phyloP scores from a whole-genome alignment of 2,888 invertebrate genomes.

The Melipona beecheii region DNA sequence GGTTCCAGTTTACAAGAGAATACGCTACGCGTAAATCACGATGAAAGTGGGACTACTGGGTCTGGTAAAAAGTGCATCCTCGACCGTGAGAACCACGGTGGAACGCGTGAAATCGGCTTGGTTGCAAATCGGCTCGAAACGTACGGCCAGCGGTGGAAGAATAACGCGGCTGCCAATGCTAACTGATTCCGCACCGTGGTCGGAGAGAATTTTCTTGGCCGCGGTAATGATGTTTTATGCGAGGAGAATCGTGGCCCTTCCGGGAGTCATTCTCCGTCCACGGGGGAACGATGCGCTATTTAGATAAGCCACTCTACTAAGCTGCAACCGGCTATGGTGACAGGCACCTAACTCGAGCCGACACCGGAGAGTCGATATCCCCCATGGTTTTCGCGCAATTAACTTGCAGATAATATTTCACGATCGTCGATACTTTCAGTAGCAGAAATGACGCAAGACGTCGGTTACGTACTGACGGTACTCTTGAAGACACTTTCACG shows the following conservation, averaged over 20 bases:
- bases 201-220: conserved; percentile 33
- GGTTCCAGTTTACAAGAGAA: too few relatives aligned
- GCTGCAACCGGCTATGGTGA: conserved; percentile 5
- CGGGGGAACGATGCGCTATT: conserved; percentile 33
- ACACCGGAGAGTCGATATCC: background rate
- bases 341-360: background rate
- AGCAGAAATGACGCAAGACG: background rate
- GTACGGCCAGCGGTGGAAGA: conserved; percentile 31
- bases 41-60: background rate
- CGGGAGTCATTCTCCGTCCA: conserved; percentile 30
- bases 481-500: too few relatives aligned
- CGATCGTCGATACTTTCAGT: background rate
- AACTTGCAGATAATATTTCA: background rate
- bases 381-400: background rate
- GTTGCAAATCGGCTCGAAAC: conserved; percentile 39
- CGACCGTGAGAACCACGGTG: conserved; percentile 62
- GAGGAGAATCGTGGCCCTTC: conserved; percentile 38
- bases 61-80: background rate
- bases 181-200: conserved; percentile 34
- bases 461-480: too few relatives aligned
- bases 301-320: conserved; percentile 26
- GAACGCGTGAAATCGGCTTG: conserved; percentile 14
- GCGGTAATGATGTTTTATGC: conserved; percentile 50
- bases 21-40: background rate
- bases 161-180: conserved; percentile 43